Conservation (phyloP, 30 jellyfish, hydroid and myxozoan species). For the Hydra vulgaris region DNA sequence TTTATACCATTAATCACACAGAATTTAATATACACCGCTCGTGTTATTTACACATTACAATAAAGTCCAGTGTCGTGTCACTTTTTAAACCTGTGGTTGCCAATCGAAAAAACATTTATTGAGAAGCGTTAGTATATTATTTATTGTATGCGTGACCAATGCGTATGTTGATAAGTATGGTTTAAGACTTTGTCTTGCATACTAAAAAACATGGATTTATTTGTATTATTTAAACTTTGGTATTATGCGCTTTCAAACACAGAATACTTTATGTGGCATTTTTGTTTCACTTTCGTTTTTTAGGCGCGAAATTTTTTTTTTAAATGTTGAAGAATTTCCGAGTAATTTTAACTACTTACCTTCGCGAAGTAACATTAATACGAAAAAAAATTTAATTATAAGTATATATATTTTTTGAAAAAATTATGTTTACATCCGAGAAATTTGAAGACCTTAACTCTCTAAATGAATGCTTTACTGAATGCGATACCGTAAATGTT, state of each 20-base stretch:
- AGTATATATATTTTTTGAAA: too few species aligned
- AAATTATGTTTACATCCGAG: not conserved
- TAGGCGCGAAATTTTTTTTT: constrained; percentile 10
- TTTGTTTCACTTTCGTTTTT: not conserved
- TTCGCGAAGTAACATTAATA: too few species aligned
- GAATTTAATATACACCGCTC: not conserved
- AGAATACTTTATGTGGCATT: not conserved
- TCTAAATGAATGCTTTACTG: not conserved
- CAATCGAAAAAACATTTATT: not conserved
- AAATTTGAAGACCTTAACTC: not conserved
- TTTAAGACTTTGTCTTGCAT: not conserved
- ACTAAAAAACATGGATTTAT: too few species aligned
- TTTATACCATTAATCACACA: not conserved
- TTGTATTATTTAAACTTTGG: not conserved
- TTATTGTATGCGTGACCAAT: not conserved
- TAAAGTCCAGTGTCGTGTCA: not conserved
- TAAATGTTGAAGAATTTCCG: not conserved
- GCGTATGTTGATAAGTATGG: not conserved
- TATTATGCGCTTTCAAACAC: not conserved
- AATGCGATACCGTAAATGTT: not conserved
- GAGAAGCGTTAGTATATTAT: not conserved
- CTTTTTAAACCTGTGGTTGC: not conserved
- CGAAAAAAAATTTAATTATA: too few species aligned
- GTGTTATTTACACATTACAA: not conserved
- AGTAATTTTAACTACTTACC: too few species aligned